Percentiles rank a stretch among this genome's conserved stretches.
phyloP scores from a whole-genome alignment of 2,888 invertebrate genomes.

The Uloborus plumipes region DNA sequence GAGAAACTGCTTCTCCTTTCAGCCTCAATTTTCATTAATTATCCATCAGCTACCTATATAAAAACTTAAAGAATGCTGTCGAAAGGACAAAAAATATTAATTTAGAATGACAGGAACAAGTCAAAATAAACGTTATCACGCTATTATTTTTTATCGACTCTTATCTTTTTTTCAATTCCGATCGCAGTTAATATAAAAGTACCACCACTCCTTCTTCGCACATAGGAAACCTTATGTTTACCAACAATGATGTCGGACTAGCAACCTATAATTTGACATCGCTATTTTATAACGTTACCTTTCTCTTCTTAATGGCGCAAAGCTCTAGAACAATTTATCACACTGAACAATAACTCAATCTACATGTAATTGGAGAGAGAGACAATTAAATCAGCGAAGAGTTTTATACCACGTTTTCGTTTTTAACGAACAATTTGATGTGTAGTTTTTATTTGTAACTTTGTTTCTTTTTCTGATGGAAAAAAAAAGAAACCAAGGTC shows the following conservation, averaged over 20 bases:
- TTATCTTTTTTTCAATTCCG: too few species aligned
- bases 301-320: constrained; percentile 5
- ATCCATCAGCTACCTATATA: too few species aligned
- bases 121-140: too few species aligned
- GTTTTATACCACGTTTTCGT: background rate
- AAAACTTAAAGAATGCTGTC: too few species aligned
- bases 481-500: too few species aligned
- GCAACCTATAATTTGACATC: constrained; percentile 31
- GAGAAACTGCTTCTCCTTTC: too few species aligned
- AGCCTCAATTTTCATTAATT: too few species aligned
- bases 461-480: background rate
- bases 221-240: constrained; percentile 14
- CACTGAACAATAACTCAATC: constrained; percentile 52
- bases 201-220: too few species aligned
- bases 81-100: too few species aligned
- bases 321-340: constrained; percentile 29
- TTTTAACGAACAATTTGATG: constrained; percentile 10
- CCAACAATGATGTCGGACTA: constrained; percentile 40
- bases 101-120: too few species aligned
- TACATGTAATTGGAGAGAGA: constrained; percentile 46
- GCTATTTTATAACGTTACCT: constrained; percentile 4
- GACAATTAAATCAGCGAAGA: constrained; percentile 37
- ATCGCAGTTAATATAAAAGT: too few species aligned
- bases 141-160: too few species aligned
- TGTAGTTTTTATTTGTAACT: constrained; percentile 6